Conservation (phyloP, 2,888 invertebrate species). For the Cylloceria caligata region DNA sequence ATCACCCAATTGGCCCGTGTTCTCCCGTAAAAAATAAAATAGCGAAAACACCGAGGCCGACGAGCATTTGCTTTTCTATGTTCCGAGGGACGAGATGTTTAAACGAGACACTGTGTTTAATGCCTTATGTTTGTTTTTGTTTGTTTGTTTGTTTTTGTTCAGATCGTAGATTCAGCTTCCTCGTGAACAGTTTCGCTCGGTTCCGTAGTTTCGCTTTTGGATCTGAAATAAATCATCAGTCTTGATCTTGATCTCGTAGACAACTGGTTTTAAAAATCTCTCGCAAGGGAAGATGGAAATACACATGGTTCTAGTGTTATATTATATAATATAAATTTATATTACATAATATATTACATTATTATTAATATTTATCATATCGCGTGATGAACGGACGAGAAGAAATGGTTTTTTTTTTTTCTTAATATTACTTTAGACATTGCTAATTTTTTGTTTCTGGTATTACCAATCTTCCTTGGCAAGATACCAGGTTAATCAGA, state of each 20-base stretch:
- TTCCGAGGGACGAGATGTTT: slow-evolving; percentile 14
- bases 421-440: too few relatives aligned
- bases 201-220: slow-evolving; percentile 83
- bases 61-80: slow-evolving; percentile 33
- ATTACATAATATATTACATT: slow-evolving; percentile 65
- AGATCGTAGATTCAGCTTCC: slow-evolving; percentile 80
- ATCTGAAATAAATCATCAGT: slow-evolving; percentile 84
- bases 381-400: slow-evolving; percentile 59
- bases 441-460: slow-evolving; percentile 37
- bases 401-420: slow-evolving; percentile 50
- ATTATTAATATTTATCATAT: slow-evolving; percentile 50
- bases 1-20: slow-evolving; percentile 36
- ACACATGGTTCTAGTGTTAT: slow-evolving; percentile 62
- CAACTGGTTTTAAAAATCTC: slow-evolving; percentile 25
- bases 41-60: slow-evolving; percentile 12
- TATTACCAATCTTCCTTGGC: slow-evolving; percentile 70
- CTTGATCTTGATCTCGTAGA: slow-evolving; percentile 25
- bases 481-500: slow-evolving; percentile 48
- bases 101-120: slow-evolving; percentile 42
- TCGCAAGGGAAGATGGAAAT: slow-evolving; percentile 66
- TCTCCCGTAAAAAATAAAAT: slow-evolving; percentile 34
- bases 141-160: slow-evolving; percentile 56
- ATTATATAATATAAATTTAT: slow-evolving; percentile 68
- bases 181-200: slow-evolving; percentile 79
- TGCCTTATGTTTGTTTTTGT: slow-evolving; percentile 22